Percentiles rank a stretch among this genome's conserved stretches.
Conservation (phyloP, 2,888 invertebrate genomes). For the Listrodromus nycthemerus region DNA sequence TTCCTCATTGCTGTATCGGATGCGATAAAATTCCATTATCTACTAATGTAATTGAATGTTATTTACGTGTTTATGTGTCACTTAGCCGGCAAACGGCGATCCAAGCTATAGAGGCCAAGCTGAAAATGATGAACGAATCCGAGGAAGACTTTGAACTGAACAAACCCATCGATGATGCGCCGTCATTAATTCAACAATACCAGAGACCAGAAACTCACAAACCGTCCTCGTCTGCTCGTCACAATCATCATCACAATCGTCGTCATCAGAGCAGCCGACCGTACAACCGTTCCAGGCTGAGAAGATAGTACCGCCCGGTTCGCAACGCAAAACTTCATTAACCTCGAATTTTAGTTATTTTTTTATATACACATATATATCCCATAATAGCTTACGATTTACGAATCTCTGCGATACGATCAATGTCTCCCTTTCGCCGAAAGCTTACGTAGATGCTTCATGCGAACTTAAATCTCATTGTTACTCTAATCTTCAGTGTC, state of each 20-base stretch:
- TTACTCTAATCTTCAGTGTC: constrained; percentile 36
- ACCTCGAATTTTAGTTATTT: constrained; percentile 21
- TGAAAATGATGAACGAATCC: constrained; percentile 90
- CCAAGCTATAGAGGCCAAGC: constrained; percentile 94
- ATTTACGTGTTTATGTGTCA: constrained; percentile 53
- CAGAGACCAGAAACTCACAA: constrained; percentile 85
- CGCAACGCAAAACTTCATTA: constrained; percentile 21
- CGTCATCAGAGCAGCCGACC: constrained; percentile 80
- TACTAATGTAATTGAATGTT: not conserved
- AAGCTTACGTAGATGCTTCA: constrained; percentile 54
- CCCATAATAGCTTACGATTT: constrained; percentile 27
- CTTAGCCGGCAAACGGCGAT: constrained; percentile 92
- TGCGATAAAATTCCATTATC: too few species aligned
- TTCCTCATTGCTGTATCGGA: too few species aligned
- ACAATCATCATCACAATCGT: constrained; percentile 73
- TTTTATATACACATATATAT: constrained; percentile 29
- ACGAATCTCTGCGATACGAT: constrained; percentile 36
- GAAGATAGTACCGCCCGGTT: constrained; percentile 78
- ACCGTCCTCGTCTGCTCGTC: constrained; percentile 81
- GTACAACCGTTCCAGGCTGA: constrained; percentile 81
- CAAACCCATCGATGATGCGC: constrained; percentile 89
- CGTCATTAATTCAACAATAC: constrained; percentile 90
- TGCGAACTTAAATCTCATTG: constrained; percentile 42
- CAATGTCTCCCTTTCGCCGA: constrained; percentile 41
- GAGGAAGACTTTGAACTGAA: constrained; percentile 91